Evolutionary conservation across 2,797 vertebrate species (phyloP).

Genomic region (Odontamblyopus lacepedii): DNA sequence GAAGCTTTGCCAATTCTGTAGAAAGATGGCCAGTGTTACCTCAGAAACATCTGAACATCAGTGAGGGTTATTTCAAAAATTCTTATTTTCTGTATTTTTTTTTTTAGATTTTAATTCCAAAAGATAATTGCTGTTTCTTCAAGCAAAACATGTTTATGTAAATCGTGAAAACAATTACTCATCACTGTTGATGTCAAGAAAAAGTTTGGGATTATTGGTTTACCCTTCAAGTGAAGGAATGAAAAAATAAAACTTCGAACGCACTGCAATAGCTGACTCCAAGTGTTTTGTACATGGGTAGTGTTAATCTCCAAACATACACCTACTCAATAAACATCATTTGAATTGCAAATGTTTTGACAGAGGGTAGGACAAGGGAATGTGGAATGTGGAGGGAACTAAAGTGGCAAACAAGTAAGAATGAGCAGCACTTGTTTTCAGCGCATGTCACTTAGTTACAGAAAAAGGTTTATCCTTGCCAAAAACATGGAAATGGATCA

Average conservation of each 20-base stretch:
- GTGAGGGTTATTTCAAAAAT: neutral
- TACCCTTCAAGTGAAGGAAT: conserved; percentile 27
- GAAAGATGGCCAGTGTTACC: neutral
- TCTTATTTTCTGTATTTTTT: neutral
- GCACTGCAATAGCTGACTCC: conserved; percentile 48
- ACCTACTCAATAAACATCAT: conserved; percentile 51
- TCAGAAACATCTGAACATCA: neutral
- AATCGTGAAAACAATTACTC: neutral
- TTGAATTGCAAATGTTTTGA: conserved; percentile 65
- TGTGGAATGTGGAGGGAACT: conserved; percentile 28
- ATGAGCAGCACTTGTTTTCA: conserved; percentile 14
- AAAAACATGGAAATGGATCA: conserved; percentile 15
- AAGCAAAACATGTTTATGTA: neutral
- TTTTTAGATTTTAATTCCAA: neutral
- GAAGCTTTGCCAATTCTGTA: neutral
- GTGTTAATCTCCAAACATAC: conserved; percentile 55
- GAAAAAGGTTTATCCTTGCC: neutral
- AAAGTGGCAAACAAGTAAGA: conserved; percentile 1
- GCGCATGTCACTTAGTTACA: conserved; percentile 15
- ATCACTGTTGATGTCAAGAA: neutral
- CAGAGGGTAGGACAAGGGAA: conserved; percentile 23
- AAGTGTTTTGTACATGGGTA: conserved; percentile 45
- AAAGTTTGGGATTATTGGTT: neutral
- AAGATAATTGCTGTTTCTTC: neutral
- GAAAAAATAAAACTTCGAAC: conserved; percentile 38